phyloP scores from a whole-genome alignment of 2,797 vertebrate genomes.

The Sitta carolinensis region DNA sequence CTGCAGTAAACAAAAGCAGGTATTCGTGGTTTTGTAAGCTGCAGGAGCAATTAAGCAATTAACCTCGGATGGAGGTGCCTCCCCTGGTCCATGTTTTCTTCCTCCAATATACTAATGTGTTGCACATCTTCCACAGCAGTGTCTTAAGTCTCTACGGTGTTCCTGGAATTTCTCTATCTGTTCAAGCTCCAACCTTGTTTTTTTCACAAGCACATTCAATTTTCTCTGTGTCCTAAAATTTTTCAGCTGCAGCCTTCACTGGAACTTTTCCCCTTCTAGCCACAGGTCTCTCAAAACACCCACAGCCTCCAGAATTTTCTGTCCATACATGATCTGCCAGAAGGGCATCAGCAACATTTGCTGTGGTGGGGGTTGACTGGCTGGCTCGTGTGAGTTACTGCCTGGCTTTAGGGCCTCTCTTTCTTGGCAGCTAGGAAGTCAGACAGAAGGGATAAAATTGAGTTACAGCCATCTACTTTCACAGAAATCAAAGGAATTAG shows the following conservation, averaged over 20 bases:
- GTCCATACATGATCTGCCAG: not conserved
- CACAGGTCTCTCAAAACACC: not conserved
- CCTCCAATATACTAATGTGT: not conserved
- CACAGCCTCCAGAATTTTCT: not conserved
- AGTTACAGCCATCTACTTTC: not conserved
- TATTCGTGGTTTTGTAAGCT: not conserved
- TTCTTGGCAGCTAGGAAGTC: not conserved
- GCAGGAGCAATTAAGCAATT: not conserved
- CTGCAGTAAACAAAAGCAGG: not conserved
- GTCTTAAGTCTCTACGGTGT: not conserved
- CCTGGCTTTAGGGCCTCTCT: not conserved
- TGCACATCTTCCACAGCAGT: not conserved
- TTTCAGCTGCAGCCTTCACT: not conserved
- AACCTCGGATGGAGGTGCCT: not conserved
- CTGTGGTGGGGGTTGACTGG: not conserved
- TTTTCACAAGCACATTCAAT: not conserved
- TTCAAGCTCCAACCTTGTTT: not conserved
- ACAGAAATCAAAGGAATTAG: not conserved
- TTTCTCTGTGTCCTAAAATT: not conserved
- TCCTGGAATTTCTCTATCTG: not conserved
- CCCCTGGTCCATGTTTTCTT: not conserved
- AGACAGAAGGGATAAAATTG: not conserved
- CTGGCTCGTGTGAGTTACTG: not conserved
- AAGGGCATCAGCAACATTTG: not conserved
- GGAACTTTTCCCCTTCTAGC: not conserved